Percentiles rank a stretch among this genome's conserved stretches.
Evolutionary conservation across 2,888 invertebrate species (phyloP).

Genomic region (Agrochola litura): DNA sequence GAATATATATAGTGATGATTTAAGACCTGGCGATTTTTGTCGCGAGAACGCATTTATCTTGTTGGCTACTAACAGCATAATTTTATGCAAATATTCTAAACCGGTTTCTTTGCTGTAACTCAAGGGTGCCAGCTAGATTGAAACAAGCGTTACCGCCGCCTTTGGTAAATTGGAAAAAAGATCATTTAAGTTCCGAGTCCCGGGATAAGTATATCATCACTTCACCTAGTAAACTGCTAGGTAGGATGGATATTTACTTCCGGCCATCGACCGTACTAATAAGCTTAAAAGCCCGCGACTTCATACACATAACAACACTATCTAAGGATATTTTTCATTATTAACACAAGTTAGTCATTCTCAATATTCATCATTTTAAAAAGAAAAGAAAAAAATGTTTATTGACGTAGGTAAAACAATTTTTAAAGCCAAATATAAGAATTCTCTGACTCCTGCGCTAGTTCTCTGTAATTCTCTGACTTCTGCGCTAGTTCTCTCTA

Average conservation of each 20-base stretch:
- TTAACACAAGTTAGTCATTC: background rate
- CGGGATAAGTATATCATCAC: background rate
- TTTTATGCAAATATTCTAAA: background rate
- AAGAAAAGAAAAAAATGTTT: too few relatives aligned
- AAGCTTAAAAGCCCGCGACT: background rate
- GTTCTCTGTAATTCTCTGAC: too few relatives aligned
- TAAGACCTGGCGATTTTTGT: background rate
- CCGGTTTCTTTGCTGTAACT: background rate
- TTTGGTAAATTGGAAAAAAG: background rate
- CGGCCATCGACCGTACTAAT: background rate
- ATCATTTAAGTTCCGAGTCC: background rate
- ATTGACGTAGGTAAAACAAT: too few relatives aligned
- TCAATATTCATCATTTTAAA: background rate
- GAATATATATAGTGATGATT: background rate
- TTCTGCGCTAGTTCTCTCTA: too few relatives aligned
- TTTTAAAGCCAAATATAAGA: too few relatives aligned
- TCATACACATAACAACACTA: background rate
- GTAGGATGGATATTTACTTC: background rate
- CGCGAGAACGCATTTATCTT: background rate
- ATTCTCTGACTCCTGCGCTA: too few relatives aligned
- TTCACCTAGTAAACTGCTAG: background rate
- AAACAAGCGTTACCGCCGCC: too few relatives aligned
- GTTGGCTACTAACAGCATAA: background rate
- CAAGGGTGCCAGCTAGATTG: background rate
- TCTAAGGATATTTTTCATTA: constrained; percentile 3